phyloP scores from a whole-genome alignment of 2,113 vertebrate species.

The Equus quagga region DNA sequence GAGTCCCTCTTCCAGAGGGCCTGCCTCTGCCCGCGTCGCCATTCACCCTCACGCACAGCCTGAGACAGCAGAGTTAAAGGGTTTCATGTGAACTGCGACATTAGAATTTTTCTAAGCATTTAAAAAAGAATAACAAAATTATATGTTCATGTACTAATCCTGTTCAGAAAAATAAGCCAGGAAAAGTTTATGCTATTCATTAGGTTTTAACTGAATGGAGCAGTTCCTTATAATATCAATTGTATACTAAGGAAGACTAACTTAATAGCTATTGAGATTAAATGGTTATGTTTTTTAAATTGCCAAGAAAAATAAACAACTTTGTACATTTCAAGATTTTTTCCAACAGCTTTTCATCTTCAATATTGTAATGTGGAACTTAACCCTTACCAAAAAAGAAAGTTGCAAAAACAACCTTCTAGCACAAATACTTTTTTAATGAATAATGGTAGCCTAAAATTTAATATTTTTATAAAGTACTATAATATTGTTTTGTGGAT shows the following conservation, averaged over 20 bases:
- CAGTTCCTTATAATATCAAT: slow-evolving; percentile 87
- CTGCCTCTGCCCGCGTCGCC: slow-evolving; percentile 76
- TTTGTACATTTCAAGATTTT: slow-evolving; percentile 88
- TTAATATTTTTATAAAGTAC: slow-evolving; percentile 90
- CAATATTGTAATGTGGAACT: slow-evolving; percentile 84
- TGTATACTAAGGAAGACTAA: slow-evolving; percentile 92
- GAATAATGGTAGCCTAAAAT: slow-evolving; percentile 84
- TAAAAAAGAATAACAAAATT: slow-evolving; percentile 85
- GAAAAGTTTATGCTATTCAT: slow-evolving; percentile 82
- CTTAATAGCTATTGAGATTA: slow-evolving; percentile 87
- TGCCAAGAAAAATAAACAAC: slow-evolving; percentile 83
- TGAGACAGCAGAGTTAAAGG: slow-evolving; percentile 87
- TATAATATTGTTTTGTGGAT: slow-evolving; percentile 87
- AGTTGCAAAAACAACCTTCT: slow-evolving; percentile 71
- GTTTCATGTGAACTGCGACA: slow-evolving; percentile 90
- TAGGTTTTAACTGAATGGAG: slow-evolving; percentile 87
- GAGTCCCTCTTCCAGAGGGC: slow-evolving; percentile 73
- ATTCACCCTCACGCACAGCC: slow-evolving; percentile 75
- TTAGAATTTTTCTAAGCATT: slow-evolving; percentile 90
- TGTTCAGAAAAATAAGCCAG: slow-evolving; percentile 81
- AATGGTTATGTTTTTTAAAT: slow-evolving; percentile 89
- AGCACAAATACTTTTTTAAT: slow-evolving; percentile 86
- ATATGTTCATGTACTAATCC: slow-evolving; percentile 87
- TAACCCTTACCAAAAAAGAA: slow-evolving; percentile 84
- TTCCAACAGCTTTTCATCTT: slow-evolving; percentile 82